Evolutionary conservation across 2,888 invertebrate species (phyloP).

Genomic region (Dorcus hopei): DNA sequence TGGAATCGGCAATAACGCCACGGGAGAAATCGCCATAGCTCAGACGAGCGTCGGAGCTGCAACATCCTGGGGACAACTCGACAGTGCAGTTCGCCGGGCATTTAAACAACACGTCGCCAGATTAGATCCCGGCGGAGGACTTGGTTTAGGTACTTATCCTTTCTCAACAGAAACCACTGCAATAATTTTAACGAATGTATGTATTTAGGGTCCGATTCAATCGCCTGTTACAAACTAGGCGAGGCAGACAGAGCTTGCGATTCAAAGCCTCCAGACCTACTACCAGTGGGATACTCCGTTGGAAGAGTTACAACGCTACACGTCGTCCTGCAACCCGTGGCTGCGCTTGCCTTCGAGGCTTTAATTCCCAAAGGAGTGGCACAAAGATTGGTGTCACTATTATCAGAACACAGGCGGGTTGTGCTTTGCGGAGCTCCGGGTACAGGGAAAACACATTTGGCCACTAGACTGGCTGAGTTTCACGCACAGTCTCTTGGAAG

Average conservation of each 20-base stretch:
- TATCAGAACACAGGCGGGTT: conserved; percentile 89
- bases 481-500: conserved; percentile 78
- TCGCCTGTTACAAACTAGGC: conserved; percentile 90
- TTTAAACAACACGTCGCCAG: conserved; percentile 93
- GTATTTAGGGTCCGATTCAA: conserved; percentile 65
- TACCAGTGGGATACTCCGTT: conserved; percentile 91
- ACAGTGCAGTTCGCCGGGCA: conserved; percentile 84
- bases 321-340: conserved; percentile 84
- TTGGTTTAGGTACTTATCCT: conserved; percentile 58
- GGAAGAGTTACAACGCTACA: conserved; percentile 83
- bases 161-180: too few relatives aligned
- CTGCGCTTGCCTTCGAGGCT: conserved; percentile 90
- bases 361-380: conserved; percentile 95
- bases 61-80: conserved; percentile 93
- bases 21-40: conserved; percentile 76
- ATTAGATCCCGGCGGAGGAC: conserved; percentile 87
- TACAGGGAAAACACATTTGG: conserved; percentile 94
- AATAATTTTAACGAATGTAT: not conserved
- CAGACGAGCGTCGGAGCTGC: conserved; percentile 87
- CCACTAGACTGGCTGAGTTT: conserved; percentile 91
- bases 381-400: conserved; percentile 72
- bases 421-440: conserved; percentile 95
- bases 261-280: conserved; percentile 78
- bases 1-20: conserved; percentile 44
- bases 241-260: conserved; percentile 81